Percentiles rank a stretch among this genome's conserved stretches.
These are phyloP conservation scores for Balearica regulorum DNA, from an alignment of 2,797 vertebrate genomes.

Conservation along the genomic window DNA sequence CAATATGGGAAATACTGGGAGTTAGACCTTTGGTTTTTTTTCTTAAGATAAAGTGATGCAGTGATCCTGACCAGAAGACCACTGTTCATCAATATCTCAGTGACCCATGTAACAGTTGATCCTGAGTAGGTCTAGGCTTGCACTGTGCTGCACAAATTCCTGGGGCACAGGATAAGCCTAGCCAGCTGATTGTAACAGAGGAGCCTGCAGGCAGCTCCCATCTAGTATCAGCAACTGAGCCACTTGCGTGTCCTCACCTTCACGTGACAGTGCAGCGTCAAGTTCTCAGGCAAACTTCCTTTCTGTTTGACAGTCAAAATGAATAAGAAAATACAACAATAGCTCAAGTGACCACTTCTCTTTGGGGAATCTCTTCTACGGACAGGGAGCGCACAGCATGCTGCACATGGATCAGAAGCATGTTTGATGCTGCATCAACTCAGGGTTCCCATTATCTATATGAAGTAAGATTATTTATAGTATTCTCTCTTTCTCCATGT, in stretches of 20 bases:
- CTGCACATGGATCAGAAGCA: neutral
- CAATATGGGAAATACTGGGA: neutral
- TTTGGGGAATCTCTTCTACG: neutral
- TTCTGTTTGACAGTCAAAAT: neutral
- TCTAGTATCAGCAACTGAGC: accelerated
- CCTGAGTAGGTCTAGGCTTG: neutral
- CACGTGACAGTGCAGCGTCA: neutral
- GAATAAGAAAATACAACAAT: neutral
- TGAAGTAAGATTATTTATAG: neutral
- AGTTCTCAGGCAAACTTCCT: neutral
- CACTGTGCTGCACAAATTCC: neutral
- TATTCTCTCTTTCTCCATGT: neutral
- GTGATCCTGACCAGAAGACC: neutral
- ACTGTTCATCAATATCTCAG: neutral
- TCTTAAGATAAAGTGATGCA: neutral
- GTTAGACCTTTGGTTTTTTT: neutral
- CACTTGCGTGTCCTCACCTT: neutral
- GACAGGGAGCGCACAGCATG: neutral
- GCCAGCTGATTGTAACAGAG: neutral
- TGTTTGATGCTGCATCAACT: neutral
- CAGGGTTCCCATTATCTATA: neutral
- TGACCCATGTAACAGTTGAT: neutral
- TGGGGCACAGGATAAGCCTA: neutral
- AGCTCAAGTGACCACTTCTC: neutral
- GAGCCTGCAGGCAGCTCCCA: neutral